Evolutionary conservation across 2,888 invertebrate genomes (phyloP), one percentile per base, ranked within the genome.

Genomic region (Carabus problematicus): DNA sequence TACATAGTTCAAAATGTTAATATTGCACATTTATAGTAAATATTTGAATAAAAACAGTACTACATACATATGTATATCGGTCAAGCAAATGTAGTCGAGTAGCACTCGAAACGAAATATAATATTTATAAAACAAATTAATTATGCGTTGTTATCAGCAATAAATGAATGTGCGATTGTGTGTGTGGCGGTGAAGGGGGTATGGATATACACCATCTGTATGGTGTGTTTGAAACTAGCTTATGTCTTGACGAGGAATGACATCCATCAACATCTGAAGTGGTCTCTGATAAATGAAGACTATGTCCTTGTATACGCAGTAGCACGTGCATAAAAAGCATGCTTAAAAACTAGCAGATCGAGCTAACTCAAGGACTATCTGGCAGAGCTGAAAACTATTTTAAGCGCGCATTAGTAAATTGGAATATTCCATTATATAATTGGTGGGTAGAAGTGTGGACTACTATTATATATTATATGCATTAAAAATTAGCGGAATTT

Each of bases 391-490:
- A 66, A 66, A 63, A 63, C 63, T 66, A 66, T 59, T 66, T 66
- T 58, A 59, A 66, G 66, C 66, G 45, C 45, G 64, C 66, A 66
- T 66, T 66, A 66, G 66, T 58, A 47, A 66, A 66, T 66, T 66
- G 66, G 66, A 66, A 66, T 59, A 49, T 41, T 66, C 66, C 66
- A 66, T 66, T 66, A 59, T 66, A 58, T 66, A 66, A 66, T 66
- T 66, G 58, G 49, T 40, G 12, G 9, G 29, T 9, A 16, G 6
- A 18, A 52, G 16, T 52, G 52, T 16, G 14, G 19, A 52, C 16
- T 14, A 11, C 18, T 18, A 19, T 3, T 4, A 14, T 45, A 45
- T 14, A 45, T 45, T 45, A 45, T 45, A 45, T 45, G 14, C 7
- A 45, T 45, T 12, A 29, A 29, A 29, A 29, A 29, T 29, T 29